phyloP scores from a whole-genome alignment of 2,888 invertebrate genomes.

The Platerodrilus igneus region DNA sequence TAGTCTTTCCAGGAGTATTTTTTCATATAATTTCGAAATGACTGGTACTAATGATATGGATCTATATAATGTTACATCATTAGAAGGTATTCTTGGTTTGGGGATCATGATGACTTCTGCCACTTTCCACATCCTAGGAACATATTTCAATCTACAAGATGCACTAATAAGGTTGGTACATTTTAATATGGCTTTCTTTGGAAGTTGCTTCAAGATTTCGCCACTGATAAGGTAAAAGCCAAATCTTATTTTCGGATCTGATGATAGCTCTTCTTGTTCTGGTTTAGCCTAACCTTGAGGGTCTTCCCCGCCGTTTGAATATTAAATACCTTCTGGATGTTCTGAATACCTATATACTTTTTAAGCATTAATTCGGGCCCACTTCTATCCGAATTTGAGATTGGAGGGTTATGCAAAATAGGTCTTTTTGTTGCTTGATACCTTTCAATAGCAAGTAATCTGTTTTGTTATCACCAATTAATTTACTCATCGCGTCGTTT shows the following conservation, averaged over 20 bases:
- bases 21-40: conserved; percentile 29
- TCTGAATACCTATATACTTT: too few species aligned
- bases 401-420: too few species aligned
- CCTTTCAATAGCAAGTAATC: too few species aligned
- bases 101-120: conserved; percentile 29
- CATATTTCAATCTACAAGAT: conserved; percentile 12
- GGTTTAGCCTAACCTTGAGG: too few species aligned
- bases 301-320: too few species aligned
- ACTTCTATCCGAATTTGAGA: too few species aligned
- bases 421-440: too few species aligned
- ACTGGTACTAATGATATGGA: conserved; percentile 29
- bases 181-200: conserved; percentile 18
- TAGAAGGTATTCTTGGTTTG: conserved; percentile 25
- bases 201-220: conserved; percentile 22
- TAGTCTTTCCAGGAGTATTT: conserved; percentile 21
- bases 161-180: conserved; percentile 6
- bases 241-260: conserved; percentile 22
- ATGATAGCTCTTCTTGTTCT: too few species aligned
- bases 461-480: too few species aligned
- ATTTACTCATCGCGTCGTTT: too few species aligned
- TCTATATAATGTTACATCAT: conserved; percentile 18
- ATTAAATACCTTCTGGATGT: too few species aligned
- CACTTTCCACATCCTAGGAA: conserved; percentile 21
- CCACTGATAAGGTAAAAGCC: conserved; percentile 30
- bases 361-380: too few species aligned